Evolutionary conservation across 2,113 vertebrate genomes (phyloP).

Genomic region (Nerophis lumbriciformis): DNA sequence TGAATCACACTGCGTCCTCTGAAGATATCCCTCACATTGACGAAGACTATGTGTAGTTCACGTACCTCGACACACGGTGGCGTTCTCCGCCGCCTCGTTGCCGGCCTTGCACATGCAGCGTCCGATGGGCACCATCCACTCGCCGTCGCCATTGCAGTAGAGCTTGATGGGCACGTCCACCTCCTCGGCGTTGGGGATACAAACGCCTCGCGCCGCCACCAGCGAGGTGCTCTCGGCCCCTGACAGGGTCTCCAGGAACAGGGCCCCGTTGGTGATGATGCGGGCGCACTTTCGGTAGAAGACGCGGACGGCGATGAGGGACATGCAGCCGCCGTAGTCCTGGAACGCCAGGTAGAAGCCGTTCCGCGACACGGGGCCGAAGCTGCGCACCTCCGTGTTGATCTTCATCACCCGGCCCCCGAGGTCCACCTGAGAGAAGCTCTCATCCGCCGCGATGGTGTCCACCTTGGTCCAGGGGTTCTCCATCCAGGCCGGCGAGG

Average conservation of each 20-base stretch:
- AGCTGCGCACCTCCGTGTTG: conserved; percentile 95
- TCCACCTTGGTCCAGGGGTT: conserved; percentile 98
- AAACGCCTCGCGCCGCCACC: conserved; percentile 87
- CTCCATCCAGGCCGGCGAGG: conserved; percentile 93
- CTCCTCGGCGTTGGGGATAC: conserved; percentile 90
- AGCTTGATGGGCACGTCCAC: conserved; percentile 97
- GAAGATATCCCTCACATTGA: too few species aligned
- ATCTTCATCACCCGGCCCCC: conserved; percentile 97
- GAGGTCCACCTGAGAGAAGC: conserved; percentile 96
- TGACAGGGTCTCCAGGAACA: conserved; percentile 91
- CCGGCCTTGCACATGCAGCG: conserved; percentile 95
- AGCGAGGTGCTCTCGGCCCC: conserved; percentile 95
- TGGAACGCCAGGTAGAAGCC: conserved; percentile 98
- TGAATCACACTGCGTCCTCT: too few species aligned
- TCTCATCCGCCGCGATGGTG: conserved; percentile 94
- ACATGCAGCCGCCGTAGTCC: conserved; percentile 98
- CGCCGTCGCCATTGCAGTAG: conserved; percentile 95
- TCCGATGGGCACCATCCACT: conserved; percentile 98
- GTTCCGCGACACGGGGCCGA: conserved; percentile 87
- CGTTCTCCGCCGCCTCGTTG: conserved; percentile 89
- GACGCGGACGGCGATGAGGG: conserved; percentile 90
- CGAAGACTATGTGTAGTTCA: too few species aligned
- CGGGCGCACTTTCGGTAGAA: conserved; percentile 96
- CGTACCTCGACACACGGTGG: conserved; percentile 91
- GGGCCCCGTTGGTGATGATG: conserved; percentile 85